Evolutionary conservation across 2,797 vertebrate genomes (phyloP), one percentile per base, ranked within the genome.

Genomic region (Enteromius argenteus): DNA sequence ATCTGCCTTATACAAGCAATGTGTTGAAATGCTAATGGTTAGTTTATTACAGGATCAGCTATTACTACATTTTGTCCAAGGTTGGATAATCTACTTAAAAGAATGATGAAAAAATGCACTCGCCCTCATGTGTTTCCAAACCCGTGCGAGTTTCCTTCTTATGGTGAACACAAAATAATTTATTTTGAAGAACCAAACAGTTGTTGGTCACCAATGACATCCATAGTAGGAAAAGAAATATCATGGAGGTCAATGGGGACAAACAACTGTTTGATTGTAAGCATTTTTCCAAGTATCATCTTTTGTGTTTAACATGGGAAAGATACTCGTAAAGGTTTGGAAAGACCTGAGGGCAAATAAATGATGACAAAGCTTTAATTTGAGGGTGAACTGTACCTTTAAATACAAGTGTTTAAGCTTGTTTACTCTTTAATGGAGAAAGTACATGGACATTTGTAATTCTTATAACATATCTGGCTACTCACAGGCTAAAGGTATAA

Each of bases 11-110:
- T 86, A 86, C 84, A 91, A 85, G 88, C 87, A 91, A 85, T 85
- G 90, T 90, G 91, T 91, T 93, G 92, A 94, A 95, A 93, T 90
- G 91, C 87, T 93, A 92, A 93, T 90, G 90, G 90, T 92, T 91
- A 87, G 80, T 91, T 90, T 93, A 81, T 92, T 92, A 92, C 35
- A 32, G 62, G 30, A 67, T 56, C 84, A 89, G 86, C 88, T 89
- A 91, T 93, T 94, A 94, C 89, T 88, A 91, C 7, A 85, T 92
- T 60, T 92, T 91, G 90, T 94, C 91, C 92, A 91, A 87, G 91
- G 88, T 90, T 92, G 88, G 91, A 89, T 94, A 93, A 94, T 94
- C 92, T 92, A 32, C 37, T 80, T 92, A 87, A 42, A 60, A 8
- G 35, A 60, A 77, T 27, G 56, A 62, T 62, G 66, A 42, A 51